Conservation (phyloP, 2,113 vertebrate species). For the Amphilophus citrinellus region DNA sequence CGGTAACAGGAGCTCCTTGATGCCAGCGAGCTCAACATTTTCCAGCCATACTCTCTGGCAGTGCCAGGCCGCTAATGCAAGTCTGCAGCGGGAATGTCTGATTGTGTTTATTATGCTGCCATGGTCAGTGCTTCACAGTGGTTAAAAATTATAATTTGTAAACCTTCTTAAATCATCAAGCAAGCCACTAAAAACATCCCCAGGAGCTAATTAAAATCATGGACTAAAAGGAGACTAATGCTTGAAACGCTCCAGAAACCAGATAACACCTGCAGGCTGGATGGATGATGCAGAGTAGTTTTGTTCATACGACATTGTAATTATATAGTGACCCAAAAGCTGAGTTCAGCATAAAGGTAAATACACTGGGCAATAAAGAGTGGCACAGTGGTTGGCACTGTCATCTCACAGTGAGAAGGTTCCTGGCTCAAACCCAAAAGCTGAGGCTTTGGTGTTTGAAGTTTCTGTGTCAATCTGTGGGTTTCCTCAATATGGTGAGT, state of each 20-base stretch:
- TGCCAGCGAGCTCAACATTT: slow-evolving; percentile 71
- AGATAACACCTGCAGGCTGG: slow-evolving; percentile 5
- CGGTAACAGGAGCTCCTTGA: slow-evolving; percentile 71
- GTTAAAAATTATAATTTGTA: slow-evolving; percentile 56
- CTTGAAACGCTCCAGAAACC: not conserved
- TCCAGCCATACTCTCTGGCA: slow-evolving; percentile 58
- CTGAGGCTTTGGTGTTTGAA: not conserved
- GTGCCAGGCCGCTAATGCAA: slow-evolving; percentile 50
- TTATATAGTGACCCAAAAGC: not conserved
- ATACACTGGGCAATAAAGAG: not conserved
- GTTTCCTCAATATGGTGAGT: not conserved
- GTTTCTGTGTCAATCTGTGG: not conserved
- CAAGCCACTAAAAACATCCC: slow-evolving; percentile 52
- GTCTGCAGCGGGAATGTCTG: slow-evolving; percentile 51
- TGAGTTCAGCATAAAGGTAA: not conserved
- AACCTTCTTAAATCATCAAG: slow-evolving; percentile 59
- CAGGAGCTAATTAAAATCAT: slow-evolving; percentile 39
- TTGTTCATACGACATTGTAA: not conserved
- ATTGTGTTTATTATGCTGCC: slow-evolving; percentile 67
- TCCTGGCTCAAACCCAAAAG: not conserved
- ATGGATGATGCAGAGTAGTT: not conserved
- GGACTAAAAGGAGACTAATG: slow-evolving; percentile 8
- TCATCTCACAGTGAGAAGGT: not conserved
- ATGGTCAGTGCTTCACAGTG: slow-evolving; percentile 17
- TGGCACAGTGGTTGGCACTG: not conserved